Percentiles rank a stretch among this genome's conserved stretches.
Conservation (phyloP, 2,113 vertebrate genomes). For the Apus apus region DNA sequence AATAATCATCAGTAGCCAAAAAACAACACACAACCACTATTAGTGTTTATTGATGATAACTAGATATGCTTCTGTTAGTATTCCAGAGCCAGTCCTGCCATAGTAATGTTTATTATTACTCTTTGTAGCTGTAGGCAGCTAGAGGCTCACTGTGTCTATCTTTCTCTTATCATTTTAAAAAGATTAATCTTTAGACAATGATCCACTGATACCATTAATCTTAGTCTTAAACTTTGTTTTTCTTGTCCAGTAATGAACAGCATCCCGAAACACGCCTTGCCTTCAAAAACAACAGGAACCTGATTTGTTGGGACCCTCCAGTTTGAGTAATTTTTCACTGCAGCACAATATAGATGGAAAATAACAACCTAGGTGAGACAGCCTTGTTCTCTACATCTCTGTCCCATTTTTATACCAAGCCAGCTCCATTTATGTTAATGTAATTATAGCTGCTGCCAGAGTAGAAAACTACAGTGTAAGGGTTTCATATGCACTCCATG, state of each 20-base stretch:
- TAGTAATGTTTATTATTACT: conserved; percentile 69
- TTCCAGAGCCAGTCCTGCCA: conserved; percentile 40
- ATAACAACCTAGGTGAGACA: not conserved
- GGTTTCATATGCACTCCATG: not conserved
- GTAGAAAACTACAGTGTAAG: not conserved
- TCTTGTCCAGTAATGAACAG: conserved; percentile 44
- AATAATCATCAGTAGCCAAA: conserved; percentile 63
- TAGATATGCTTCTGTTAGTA: conserved; percentile 59
- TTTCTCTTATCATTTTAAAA: conserved; percentile 66
- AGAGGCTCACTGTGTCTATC: conserved; percentile 59
- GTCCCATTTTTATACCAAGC: not conserved
- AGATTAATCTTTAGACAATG: conserved; percentile 76
- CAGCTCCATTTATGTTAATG: not conserved
- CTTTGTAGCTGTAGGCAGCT: conserved; percentile 68
- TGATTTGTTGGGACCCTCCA: not conserved
- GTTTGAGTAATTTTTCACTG: not conserved
- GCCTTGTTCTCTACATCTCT: not conserved
- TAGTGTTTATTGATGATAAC: conserved; percentile 71
- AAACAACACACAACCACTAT: conserved; percentile 42
- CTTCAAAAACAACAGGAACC: conserved; percentile 16
- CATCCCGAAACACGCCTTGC: not conserved
- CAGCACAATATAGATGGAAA: not conserved
- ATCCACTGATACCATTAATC: conserved; percentile 67
- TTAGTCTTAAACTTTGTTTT: conserved; percentile 52
- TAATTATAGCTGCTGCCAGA: not conserved